These are phyloP conservation scores for Neolamprologus hecqui DNA, from an alignment of 2,113 vertebrate species.

Conservation along the genomic window DNA sequence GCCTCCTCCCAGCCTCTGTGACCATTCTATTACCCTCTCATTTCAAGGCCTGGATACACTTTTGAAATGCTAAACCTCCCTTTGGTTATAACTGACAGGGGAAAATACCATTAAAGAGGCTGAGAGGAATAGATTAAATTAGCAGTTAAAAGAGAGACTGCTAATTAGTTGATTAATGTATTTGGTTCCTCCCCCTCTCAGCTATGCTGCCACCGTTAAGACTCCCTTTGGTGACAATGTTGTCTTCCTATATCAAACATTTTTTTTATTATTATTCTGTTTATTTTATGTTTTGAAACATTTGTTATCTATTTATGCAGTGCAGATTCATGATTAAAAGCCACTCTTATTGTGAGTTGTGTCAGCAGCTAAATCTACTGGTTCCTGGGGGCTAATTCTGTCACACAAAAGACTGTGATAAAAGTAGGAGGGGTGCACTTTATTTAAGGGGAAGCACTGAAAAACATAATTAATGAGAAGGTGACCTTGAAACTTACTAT, in stretches of 20 bases:
- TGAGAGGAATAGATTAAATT: constrained; percentile 65
- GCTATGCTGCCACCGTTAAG: constrained; percentile 8
- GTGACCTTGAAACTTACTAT: constrained; percentile 64
- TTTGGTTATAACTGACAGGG: constrained; percentile 58
- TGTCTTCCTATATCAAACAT: not conserved
- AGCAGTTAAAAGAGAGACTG: constrained; percentile 64
- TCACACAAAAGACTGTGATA: constrained; percentile 43
- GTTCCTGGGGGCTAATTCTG: constrained; percentile 33
- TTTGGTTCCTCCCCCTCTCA: constrained; percentile 40
- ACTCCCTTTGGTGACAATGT: constrained; percentile 6
- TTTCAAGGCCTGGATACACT: constrained; percentile 64
- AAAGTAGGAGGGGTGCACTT: constrained; percentile 25
- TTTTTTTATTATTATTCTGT: not conserved
- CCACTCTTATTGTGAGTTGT: not conserved
- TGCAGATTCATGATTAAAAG: not conserved
- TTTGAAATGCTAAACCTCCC: constrained; percentile 75
- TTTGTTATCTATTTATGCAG: not conserved
- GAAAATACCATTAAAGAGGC: constrained; percentile 60
- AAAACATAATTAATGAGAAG: constrained; percentile 66
- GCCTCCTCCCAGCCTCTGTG: constrained; percentile 56
- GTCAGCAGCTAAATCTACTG: constrained; percentile 28
- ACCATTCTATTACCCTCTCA: constrained; percentile 62
- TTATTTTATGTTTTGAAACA: not conserved
- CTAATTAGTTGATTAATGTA: constrained; percentile 75
- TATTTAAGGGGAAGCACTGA: constrained; percentile 43